Evolutionary conservation across 2,888 invertebrate species (phyloP), one percentile per base, ranked within the genome.

Genomic region (Notodonta dromedarius): DNA sequence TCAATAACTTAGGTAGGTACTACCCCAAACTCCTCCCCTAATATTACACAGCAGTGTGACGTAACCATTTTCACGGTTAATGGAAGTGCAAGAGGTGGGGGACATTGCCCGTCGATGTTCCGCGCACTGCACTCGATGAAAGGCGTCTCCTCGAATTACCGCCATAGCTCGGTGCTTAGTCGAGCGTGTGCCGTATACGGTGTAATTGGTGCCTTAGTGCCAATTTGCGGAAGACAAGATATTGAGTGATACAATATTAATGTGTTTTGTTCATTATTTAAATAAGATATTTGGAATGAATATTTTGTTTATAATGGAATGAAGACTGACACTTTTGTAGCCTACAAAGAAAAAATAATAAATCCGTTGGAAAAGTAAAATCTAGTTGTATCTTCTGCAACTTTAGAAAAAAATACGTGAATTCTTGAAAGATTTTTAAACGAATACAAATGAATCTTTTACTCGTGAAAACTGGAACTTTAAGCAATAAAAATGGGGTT

Each of bases 151-250:
- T 77, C 75, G 77, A 80, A 84, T 84, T 83, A 81, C 78, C 76
- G 75, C 76, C 79, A 79, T 80, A 80, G 80, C 79, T 81, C 74
- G 66, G 74, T 80, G 84, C 75, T 82, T 79, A 83, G 77, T 80
- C 75, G 64, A 74, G 80, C 83, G 80, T 77, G 69, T 66, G 66
- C 75, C 61, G 62, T 65, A 69, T 78, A 64, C 83, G 82, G 84
- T 86, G 84, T 88, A 86, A 87, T 88, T 86, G 87, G 79, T 73
- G 77, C 79, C 81, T 78, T 73, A 82, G 78, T 81, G 81, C 76
- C 81, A 86, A 85, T 86, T 83, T 85, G 70, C 71, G 53, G 70
- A 66, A 74, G 65, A 78, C 69, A 69, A 70, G 70, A 70, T 76
- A 77, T 72, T 69, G 72, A 65, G 70, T 67, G 64, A 56, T 67